These are phyloP conservation scores for Petrocephalus sullivani DNA, from an alignment of 2,797 vertebrate genomes.

Conservation along the genomic window DNA sequence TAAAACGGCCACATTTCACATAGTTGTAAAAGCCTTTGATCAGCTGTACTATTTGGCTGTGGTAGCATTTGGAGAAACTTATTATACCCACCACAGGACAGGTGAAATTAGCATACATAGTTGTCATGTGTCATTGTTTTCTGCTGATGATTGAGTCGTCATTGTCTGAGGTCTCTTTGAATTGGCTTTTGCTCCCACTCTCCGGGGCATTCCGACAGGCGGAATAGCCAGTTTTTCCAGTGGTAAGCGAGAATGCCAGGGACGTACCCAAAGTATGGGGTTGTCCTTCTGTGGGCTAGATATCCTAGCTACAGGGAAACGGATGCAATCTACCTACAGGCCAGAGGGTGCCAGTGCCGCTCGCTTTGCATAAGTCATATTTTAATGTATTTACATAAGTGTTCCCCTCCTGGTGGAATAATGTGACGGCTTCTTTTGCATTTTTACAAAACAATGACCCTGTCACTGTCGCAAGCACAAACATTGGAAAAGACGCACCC, in stretches of 20 bases:
- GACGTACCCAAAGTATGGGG: background rate
- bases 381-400: conserved; percentile 14
- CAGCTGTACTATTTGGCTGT: background rate
- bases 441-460: conserved; percentile 12
- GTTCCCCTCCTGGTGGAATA: conserved; percentile 3
- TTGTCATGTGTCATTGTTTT: background rate
- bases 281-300: background rate
- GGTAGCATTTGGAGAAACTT: background rate
- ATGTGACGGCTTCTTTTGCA: background rate
- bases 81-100: background rate
- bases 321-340: background rate
- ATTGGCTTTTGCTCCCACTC: background rate
- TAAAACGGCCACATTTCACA: background rate
- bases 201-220: background rate
- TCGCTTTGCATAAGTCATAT: conserved; percentile 7
- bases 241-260: background rate
- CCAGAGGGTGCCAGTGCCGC: background rate
- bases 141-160: background rate
- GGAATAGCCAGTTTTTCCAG: background rate
- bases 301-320: background rate
- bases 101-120: background rate
- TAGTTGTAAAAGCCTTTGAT: background rate
- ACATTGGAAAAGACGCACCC: background rate
- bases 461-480: background rate
- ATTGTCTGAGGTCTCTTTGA: background rate